phyloP scores from a whole-genome alignment of 2,797 vertebrate species.

The Adrianichthys oophorus region DNA sequence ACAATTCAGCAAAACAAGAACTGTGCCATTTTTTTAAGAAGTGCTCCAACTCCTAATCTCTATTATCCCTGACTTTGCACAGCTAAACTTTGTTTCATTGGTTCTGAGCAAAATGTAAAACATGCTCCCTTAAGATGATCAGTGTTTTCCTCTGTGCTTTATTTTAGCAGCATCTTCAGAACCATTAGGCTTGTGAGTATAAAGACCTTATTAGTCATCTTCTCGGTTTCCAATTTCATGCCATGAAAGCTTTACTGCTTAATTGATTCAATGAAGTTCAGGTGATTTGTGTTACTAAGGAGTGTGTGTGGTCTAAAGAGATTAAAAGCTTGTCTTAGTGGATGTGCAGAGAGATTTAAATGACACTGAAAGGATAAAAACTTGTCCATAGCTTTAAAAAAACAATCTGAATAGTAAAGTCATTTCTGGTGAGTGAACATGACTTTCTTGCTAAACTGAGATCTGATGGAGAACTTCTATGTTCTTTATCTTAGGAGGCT shows the following conservation, averaged over 20 bases:
- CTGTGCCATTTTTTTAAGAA: conserved; percentile 17
- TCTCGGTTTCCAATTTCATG: not conserved
- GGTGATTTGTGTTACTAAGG: not conserved
- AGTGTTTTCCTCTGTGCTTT: not conserved
- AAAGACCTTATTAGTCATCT: not conserved
- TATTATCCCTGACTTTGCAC: too few relatives aligned
- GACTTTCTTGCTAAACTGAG: too few relatives aligned
- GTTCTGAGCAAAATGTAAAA: not conserved
- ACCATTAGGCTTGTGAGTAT: not conserved
- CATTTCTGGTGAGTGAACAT: not conserved
- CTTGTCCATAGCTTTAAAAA: not conserved
- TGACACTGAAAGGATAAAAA: not conserved
- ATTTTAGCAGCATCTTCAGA: not conserved
- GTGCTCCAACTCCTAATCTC: not conserved
- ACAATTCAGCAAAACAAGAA: conserved; percentile 18
- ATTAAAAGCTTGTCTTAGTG: not conserved
- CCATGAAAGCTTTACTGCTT: not conserved
- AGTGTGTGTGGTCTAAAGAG: not conserved
- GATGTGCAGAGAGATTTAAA: not conserved
- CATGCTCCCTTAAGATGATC: too few relatives aligned
- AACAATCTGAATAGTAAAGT: not conserved
- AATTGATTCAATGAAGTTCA: not conserved
- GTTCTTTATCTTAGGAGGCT: too few relatives aligned
- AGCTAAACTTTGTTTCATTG: too few relatives aligned
- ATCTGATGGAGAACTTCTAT: too few relatives aligned